A percentile compares a stretch with the other conserved stretches of the same genome.
phyloP scores from a whole-genome alignment of 2,113 vertebrate genomes.

The Rhinoptilus africanus region DNA sequence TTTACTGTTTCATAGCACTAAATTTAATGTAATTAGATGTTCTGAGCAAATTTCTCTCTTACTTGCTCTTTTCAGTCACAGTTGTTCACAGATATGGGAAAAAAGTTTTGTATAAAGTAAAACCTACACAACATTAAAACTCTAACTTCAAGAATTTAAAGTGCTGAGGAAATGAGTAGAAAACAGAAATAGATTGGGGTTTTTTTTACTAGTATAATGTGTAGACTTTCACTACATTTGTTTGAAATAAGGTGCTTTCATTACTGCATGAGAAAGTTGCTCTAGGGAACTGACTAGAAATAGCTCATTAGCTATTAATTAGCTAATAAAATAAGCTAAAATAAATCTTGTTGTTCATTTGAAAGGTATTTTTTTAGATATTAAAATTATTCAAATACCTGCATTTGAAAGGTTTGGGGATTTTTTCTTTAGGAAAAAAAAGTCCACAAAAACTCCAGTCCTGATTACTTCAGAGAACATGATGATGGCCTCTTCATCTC shows the following conservation, averaged over 20 bases:
- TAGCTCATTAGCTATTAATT: not conserved
- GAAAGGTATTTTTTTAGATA: not conserved
- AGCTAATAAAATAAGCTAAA: not conserved
- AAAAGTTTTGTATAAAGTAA: not conserved
- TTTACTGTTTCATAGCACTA: not conserved
- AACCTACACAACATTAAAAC: not conserved
- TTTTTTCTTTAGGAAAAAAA: not conserved
- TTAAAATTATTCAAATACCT: not conserved
- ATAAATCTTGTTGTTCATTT: not conserved
- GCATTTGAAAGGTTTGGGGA: not conserved
- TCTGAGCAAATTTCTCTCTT: not conserved
- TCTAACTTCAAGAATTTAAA: not conserved
- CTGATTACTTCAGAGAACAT: not conserved
- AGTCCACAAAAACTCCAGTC: not conserved
- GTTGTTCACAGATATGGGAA: not conserved
- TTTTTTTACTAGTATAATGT: not conserved
- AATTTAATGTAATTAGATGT: not conserved
- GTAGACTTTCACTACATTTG: not conserved
- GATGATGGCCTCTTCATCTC: not conserved
- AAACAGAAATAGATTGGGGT: not conserved
- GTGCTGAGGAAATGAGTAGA: not conserved
- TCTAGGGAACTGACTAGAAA: not conserved
- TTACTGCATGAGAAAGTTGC: not conserved
- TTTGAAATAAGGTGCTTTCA: not conserved
- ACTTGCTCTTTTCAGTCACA: not conserved